Evolutionary conservation across 2,797 vertebrate species (phyloP), one percentile per base, ranked within the genome.

Genomic region (Orestias chungarensis): DNA sequence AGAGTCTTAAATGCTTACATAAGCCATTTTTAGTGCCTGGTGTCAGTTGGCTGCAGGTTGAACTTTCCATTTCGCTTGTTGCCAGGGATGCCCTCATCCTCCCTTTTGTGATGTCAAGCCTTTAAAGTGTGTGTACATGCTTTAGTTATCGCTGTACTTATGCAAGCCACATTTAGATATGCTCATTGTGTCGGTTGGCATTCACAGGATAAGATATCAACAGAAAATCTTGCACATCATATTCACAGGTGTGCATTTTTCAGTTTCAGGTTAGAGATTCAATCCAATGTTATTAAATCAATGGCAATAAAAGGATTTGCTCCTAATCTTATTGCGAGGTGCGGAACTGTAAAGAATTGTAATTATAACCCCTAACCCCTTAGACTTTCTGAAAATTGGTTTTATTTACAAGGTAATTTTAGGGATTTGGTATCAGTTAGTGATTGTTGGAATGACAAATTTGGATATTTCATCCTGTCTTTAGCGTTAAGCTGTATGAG

Each of bases 401-500:
- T 33, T 27, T 8, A 33, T 71, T 78, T 64, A 33, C 43, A 62
- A 8, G 67, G 25, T 20, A 66, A 61, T 42, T 12, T 38, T 44
- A 64, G 31, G 18, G 52, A 78, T 50, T 68, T 25, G 42, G 57
- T 64, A 38, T 78, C 25, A 0, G 69, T 67, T 46, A 4, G 7
- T 55, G 70, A 86, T 83, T 83, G 61, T 70, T 82, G 70, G 46
- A 47, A 75, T 69, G 80, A 84, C 80, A 84, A 76, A 90, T 90
- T 80, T 72, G 74, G 82, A 70, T 4, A 83, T 79, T 71, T 91
- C 90, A 89, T 92, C 89, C 80, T 70, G 69, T 84, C 78, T 81
- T 80, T 79, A 82, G 76, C 76, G 85, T 90, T 75, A 91, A 79
- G 74, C 80, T 79, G 83, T 62, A 80, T 91, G 83, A 90, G 73